Base-by-base conservation (phyloP, 2,888 invertebrate species). In the Nematopogon swammerdamellus region DNA sequence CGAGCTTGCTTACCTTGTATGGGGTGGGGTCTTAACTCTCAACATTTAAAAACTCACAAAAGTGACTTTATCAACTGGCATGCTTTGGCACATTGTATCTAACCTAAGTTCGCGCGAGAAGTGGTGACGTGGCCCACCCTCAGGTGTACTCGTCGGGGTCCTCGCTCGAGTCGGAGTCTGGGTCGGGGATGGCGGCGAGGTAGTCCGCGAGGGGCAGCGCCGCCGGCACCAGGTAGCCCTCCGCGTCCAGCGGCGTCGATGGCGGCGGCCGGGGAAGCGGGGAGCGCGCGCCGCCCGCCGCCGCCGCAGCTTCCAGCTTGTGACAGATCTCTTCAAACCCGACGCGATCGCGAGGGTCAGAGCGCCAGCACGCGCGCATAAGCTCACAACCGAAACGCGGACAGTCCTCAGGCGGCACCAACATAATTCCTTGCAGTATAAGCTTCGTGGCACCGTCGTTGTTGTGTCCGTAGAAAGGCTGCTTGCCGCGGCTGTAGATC, bases 381-480 rank as follows among this genome's bases (percentile, higher is more conserved):
- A 92, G 68, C 52, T 88, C 86, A 58, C 86, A 85, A 5, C 91
- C 84, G 49, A 86, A 79, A 0, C 84, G 70, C 0, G 91, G 91
- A 60, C 89, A 90, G 58, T 88, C 88, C 53, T 89, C 88, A 0
- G 93, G 92, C 1, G 91, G 88, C 29, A 88, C 87, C 47, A 94
- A 72, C 63, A 91, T 84, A 52, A 90, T 89, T 3, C 91, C 91
- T 59, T 76, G 88, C 17, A 91, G 79, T 53, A 94, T 90, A 50
- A 93, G 72, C 57, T 89, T 88, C 11, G 92, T 85, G 1, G 89
- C 91, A 63, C 93, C 93, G 59, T 93, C 92, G 65, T 95, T 95
- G 54, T 89, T 89, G 64, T 91, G 91, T 1, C 94, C 95, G 64
- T 90, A 95, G 67, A 95, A 95, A 0, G 96, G 96, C 62, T 95